Conservation (phyloP, 2,797 vertebrate genomes). For the Petrocephalus schoutedeni region DNA sequence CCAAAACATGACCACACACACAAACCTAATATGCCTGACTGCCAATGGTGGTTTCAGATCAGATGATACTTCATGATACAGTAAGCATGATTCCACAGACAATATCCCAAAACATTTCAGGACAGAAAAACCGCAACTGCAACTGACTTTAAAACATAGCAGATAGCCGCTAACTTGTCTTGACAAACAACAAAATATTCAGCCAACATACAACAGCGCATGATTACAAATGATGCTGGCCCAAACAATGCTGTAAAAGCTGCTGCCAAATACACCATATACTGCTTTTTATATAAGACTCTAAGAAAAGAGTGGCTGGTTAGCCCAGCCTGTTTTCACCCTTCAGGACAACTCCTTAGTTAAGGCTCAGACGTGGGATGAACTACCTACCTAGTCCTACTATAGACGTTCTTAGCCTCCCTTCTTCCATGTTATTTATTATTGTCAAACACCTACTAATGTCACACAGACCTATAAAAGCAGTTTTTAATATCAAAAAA, state of each 20-base stretch:
- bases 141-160: neutral
- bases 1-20: neutral
- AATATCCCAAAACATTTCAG: neutral
- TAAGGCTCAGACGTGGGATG: neutral
- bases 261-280: neutral
- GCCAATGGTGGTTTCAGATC: neutral
- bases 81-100: neutral
- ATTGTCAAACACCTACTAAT: neutral
- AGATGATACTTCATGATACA: neutral
- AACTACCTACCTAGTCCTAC: neutral
- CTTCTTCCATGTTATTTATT: neutral
- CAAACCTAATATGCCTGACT: neutral
- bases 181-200: neutral
- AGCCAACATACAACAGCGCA: neutral
- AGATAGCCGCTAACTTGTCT: neutral
- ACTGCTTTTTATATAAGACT: neutral
- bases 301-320: neutral
- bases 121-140: neutral
- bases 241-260: neutral
- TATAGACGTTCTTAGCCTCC: neutral
- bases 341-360: neutral
- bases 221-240: neutral
- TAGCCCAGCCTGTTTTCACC: neutral
- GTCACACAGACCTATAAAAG: neutral
- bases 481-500: conserved; percentile 1